Evolutionary conservation across 2,113 vertebrate species (phyloP), one percentile per base, ranked within the genome.

Genomic region (Hylia prasina): DNA sequence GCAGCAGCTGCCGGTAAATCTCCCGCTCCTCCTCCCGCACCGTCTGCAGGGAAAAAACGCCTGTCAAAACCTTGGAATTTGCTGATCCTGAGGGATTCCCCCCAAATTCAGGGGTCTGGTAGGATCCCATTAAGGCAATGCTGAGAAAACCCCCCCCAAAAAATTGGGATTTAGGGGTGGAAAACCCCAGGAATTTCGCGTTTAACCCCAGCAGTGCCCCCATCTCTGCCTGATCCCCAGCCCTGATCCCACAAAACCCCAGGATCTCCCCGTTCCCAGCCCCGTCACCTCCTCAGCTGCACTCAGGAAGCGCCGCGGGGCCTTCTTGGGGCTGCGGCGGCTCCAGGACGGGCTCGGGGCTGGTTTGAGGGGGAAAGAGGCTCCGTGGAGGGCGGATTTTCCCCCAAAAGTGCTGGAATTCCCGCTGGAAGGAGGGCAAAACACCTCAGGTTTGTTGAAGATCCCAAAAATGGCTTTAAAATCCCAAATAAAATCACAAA

Each of bases 11-110:
- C 93, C 98, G 97, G 97, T 99, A 99, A 77, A 99, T 98, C 92
- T 99, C 99, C 80, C 98, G 98, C 96, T 99, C 99, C 72, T 99
- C 99, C 90, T 99, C 98, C 76, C 98, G 91, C 87, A 99, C 98
- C 2, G 98, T 99, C 99, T 99, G 75, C 2, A 37, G 2, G 1
- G 50, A 7, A 65, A 40, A 53, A 45, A 8, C 2, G 21, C 17
- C 25, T 2, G 2, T 53, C 11, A 37, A 7, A 73, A 11, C 15
- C 82, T 8, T 2, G 70, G 10, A 6, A n/a, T 6, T 6, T 6
- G 0, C n/a, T 3, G 2, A 40, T n/a, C 28, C n/a, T 3, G 0
- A 12, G 30, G 30, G 24, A 48, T 22, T 5, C 2, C 27, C 23
- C 30, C n/a, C 33, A 27, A 18, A 27, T 19, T 28, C 48, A 27